phyloP scores from a whole-genome alignment of 2,888 invertebrate genomes.

The Thelaira solivaga region DNA sequence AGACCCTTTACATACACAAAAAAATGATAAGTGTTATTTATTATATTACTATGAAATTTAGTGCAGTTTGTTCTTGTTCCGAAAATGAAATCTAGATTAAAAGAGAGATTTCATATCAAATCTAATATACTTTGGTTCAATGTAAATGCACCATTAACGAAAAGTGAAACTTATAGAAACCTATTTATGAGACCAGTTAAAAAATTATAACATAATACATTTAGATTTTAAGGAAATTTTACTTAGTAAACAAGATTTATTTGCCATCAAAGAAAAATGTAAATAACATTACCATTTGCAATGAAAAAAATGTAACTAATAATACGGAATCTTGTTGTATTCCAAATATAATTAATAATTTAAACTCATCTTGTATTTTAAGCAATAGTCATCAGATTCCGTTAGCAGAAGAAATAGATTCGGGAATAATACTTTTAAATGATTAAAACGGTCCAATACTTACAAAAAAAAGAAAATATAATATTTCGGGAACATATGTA shows the following conservation, averaged over 20 bases:
- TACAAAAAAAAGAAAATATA: not conserved
- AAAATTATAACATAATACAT: not conserved
- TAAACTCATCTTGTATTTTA: too few relatives aligned
- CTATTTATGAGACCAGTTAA: conserved; percentile 23
- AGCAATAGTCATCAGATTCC: conserved; percentile 12
- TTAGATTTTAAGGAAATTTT: conserved; percentile 26
- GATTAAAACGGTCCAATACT: too few relatives aligned
- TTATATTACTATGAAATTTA: too few relatives aligned
- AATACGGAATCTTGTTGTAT: conserved; percentile 10
- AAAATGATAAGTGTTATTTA: too few relatives aligned
- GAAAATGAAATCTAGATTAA: too few relatives aligned
- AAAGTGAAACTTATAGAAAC: conserved; percentile 14
- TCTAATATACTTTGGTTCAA: too few relatives aligned
- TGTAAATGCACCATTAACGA: too few relatives aligned
- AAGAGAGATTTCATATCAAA: too few relatives aligned
- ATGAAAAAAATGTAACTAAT: not conserved
- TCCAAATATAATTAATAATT: too few relatives aligned
- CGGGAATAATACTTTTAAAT: conserved; percentile 7
- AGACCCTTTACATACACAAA: too few relatives aligned
- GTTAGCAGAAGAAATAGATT: conserved; percentile 11
- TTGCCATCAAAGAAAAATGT: conserved; percentile 5
- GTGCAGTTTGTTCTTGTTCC: too few relatives aligned
- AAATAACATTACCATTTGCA: too few relatives aligned
- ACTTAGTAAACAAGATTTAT: not conserved
- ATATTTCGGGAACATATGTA: not conserved